Conservation (phyloP, 2,113 vertebrate species). For the Arizona elegans region DNA sequence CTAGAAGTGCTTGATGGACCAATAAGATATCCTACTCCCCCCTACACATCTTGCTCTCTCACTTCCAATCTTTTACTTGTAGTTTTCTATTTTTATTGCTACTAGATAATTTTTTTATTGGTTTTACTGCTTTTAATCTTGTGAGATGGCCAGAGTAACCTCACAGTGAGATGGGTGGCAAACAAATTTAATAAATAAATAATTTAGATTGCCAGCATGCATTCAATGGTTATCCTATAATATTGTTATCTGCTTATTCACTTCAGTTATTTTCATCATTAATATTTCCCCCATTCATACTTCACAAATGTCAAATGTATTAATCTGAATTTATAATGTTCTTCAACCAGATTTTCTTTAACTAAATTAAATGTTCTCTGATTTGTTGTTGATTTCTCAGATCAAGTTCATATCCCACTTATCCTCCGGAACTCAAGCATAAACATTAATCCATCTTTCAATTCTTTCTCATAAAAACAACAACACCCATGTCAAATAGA, state of each 20-base stretch:
- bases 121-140: not conserved
- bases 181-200: not conserved
- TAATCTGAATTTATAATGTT: not conserved
- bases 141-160: not conserved
- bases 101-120: not conserved
- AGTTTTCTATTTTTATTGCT: not conserved
- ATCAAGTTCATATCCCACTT: not conserved
- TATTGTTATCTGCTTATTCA: not conserved
- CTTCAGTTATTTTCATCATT: not conserved
- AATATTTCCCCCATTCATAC: not conserved
- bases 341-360: not conserved
- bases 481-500: not conserved
- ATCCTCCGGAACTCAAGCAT: not conserved
- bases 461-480: not conserved
- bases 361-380: not conserved
- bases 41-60: not conserved
- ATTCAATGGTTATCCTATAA: not conserved
- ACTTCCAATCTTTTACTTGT: not conserved
- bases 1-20: not conserved
- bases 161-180: not conserved
- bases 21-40: not conserved
- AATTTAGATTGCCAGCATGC: not conserved
- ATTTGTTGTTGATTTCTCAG: not conserved
- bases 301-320: not conserved
- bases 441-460: not conserved